Percentiles rank a stretch among this genome's conserved stretches.
Evolutionary conservation across 2,888 invertebrate genomes (phyloP).

Genomic region (Seira ritae): DNA sequence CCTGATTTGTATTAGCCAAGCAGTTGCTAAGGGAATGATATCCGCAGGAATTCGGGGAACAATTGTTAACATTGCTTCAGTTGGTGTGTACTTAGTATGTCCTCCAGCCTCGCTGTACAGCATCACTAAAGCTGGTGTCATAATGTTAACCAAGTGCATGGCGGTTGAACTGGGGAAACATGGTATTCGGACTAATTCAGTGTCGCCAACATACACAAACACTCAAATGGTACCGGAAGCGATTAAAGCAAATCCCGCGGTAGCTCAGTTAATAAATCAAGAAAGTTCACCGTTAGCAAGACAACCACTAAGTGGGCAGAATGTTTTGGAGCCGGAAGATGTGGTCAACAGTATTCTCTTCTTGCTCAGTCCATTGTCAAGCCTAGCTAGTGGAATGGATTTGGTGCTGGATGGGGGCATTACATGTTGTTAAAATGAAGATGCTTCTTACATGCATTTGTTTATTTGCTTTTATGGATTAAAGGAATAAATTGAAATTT

Average conservation of each 20-base stretch:
- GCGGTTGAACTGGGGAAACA: constrained; percentile 16
- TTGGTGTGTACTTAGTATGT: too few relatives aligned
- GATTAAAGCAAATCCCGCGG: not conserved
- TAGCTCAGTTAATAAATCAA: not conserved
- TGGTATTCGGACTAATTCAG: constrained; percentile 9
- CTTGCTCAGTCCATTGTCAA: constrained; percentile 36
- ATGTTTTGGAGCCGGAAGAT: not conserved
- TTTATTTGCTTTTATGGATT: too few relatives aligned
- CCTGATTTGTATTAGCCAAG: constrained; percentile 13
- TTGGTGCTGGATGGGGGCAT: constrained; percentile 41
- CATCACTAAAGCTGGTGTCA: not conserved
- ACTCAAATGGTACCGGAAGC: not conserved
- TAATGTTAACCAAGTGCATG: constrained; percentile 12
- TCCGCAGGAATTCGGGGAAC: constrained; percentile 12
- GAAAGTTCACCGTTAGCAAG: not conserved
- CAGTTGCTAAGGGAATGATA: constrained; percentile 43
- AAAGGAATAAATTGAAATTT: too few relatives aligned
- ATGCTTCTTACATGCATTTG: too few relatives aligned
- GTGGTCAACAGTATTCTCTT: constrained; percentile 17
- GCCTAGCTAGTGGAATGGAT: constrained; percentile 3
- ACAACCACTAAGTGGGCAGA: constrained; percentile 7
- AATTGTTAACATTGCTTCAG: constrained; percentile 21
- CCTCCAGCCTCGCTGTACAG: too few relatives aligned
- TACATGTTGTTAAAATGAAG: constrained; percentile 2
- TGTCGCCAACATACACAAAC: constrained; percentile 15